phyloP scores from a whole-genome alignment of 2,113 vertebrate species.

The Gambusia affinis region DNA sequence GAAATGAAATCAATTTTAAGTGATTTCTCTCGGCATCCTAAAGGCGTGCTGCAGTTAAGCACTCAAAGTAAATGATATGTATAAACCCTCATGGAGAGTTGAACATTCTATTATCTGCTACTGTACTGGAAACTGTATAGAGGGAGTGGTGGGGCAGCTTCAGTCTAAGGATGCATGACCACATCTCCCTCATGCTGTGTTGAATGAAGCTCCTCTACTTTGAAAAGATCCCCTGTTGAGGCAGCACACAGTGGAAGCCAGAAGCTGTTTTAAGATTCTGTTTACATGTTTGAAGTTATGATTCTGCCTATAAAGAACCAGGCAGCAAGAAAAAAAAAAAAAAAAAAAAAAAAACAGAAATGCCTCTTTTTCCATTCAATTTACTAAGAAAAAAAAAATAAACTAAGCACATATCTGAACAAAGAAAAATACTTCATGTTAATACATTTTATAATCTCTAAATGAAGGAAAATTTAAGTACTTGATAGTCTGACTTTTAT shows the following conservation, averaged over 20 bases:
- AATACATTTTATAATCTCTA: not conserved
- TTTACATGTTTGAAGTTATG: not conserved
- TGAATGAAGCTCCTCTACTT: not conserved
- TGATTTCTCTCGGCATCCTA: no score
- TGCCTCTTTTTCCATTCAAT: not conserved
- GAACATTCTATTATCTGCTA: not conserved
- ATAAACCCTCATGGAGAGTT: not conserved
- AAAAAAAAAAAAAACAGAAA: not conserved
- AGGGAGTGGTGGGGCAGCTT: not conserved
- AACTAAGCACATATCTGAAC: not conserved
- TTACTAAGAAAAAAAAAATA: not conserved
- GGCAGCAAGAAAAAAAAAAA: no score
- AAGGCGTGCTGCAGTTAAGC: not conserved
- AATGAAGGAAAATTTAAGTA: not conserved
- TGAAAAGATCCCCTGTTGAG: not conserved
- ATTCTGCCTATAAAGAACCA: not conserved
- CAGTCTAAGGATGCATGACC: not conserved
- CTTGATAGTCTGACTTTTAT: not conserved
- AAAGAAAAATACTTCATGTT: not conserved
- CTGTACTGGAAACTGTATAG: not conserved
- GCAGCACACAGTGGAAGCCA: not conserved
- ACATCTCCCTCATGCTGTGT: not conserved
- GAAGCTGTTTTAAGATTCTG: not conserved
- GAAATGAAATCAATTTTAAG: no score
- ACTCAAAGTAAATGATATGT: not conserved